These are phyloP conservation scores for Acronicta alni DNA, from an alignment of 2,888 invertebrate genomes.

Conservation along the genomic window DNA sequence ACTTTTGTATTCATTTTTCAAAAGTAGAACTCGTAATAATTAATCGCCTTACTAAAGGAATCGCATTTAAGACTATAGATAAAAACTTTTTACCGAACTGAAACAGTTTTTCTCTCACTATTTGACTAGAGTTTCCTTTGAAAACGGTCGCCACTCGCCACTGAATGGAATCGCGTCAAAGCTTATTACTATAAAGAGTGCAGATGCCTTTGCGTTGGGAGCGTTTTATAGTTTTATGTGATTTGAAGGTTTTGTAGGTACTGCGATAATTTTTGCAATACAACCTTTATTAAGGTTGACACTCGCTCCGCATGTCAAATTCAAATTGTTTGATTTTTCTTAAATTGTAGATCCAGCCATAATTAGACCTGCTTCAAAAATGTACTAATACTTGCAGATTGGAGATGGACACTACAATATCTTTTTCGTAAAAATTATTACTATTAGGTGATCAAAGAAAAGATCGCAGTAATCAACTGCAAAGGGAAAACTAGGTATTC, in stretches of 20 bases:
- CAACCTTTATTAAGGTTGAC: background rate
- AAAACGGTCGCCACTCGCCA: constrained; percentile 27
- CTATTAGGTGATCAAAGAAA: no score
- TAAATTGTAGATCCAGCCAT: no score
- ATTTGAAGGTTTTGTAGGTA: constrained; percentile 38
- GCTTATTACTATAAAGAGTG: constrained; percentile 55
- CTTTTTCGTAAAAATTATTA: no score
- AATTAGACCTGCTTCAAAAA: no score
- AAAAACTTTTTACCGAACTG: constrained; percentile 19
- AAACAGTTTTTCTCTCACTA: constrained; percentile 33
- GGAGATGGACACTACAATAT: no score
- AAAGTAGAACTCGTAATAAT: constrained; percentile 16
- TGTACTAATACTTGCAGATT: no score
- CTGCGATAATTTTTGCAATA: constrained; percentile 14
- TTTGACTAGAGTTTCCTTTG: constrained; percentile 46
- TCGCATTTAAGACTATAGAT: constrained; percentile 16
- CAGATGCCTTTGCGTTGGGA: constrained; percentile 28
- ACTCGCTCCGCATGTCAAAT: no score
- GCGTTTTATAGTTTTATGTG: constrained; percentile 37
- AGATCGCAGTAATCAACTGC: no score
- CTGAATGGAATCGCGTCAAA: constrained; percentile 45
- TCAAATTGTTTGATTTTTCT: no score
- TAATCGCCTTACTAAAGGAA: constrained; percentile 21
- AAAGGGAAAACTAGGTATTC: no score
- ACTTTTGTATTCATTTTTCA: background rate